Evolutionary conservation across 1,140 invertebrate species (phyloP).

Genomic region (Neodiprion lecontei): DNA sequence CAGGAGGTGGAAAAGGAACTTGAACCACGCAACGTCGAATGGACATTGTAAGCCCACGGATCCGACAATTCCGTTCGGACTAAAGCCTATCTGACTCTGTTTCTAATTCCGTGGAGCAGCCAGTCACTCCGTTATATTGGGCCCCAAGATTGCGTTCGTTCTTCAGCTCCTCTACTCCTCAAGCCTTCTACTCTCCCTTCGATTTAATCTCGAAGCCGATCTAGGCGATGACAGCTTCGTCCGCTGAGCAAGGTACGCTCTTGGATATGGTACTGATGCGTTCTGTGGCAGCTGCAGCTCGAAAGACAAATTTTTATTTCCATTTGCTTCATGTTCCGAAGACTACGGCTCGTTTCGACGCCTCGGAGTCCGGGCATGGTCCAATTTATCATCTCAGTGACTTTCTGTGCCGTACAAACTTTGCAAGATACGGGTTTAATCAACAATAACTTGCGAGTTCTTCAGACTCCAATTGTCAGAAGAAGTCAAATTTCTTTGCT

Average conservation of each 20-base stretch:
- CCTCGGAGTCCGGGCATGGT: too few relatives aligned
- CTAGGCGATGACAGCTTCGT: background rate
- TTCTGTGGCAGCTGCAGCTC: background rate
- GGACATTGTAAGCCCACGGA: background rate
- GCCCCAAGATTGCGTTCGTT: background rate
- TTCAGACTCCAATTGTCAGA: background rate
- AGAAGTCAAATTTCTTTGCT: background rate
- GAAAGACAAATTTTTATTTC: background rate
- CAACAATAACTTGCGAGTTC: background rate
- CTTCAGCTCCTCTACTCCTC: background rate
- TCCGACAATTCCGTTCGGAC: background rate
- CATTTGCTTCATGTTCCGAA: background rate
- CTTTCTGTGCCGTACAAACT: too few relatives aligned
- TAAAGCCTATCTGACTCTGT: background rate
- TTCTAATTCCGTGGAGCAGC: background rate
- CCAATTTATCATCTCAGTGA: too few relatives aligned
- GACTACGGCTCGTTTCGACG: background rate
- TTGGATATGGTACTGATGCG: too few relatives aligned
- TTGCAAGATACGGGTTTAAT: too few relatives aligned
- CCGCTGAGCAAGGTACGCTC: too few relatives aligned
- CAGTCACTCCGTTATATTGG: slow-evolving; percentile 14
- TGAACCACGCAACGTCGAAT: background rate
- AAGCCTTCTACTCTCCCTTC: background rate
- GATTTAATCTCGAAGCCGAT: background rate
- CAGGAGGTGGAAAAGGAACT: background rate